Evolutionary conservation across 2,888 invertebrate species (phyloP).

Genomic region (Philereme transversata): DNA sequence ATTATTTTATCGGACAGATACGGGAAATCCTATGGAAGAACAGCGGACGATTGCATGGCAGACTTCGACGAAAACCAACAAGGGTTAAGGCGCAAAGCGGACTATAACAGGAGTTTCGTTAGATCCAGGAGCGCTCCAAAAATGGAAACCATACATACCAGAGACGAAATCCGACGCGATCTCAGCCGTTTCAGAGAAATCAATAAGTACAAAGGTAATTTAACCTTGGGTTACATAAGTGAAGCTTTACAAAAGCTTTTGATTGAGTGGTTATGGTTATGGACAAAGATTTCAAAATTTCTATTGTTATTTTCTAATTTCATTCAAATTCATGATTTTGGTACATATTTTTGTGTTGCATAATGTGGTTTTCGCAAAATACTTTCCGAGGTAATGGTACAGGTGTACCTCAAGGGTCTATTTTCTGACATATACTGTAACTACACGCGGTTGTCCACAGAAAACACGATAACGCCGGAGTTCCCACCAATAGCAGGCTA

Average conservation of each 20-base stretch:
- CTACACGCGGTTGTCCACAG: conserved; percentile 62
- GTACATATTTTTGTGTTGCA: not conserved
- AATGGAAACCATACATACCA: conserved; percentile 81
- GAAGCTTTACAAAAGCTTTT: conserved; percentile 21
- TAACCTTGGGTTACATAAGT: conserved; percentile 1
- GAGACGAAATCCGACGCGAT: conserved; percentile 81
- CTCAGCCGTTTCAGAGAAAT: conserved; percentile 80
- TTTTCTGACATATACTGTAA: conserved; percentile 22
- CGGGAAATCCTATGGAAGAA: conserved; percentile 83
- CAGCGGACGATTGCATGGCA: conserved; percentile 85
- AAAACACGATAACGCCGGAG: conserved; percentile 86
- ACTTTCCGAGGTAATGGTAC: not conserved
- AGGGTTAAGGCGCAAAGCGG: conserved; percentile 67
- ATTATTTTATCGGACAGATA: conserved; percentile 53
- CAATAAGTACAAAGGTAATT: conserved; percentile 80
- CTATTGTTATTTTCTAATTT: not conserved
- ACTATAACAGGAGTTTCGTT: conserved; percentile 71
- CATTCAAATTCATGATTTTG: not conserved
- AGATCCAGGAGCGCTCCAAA: conserved; percentile 83
- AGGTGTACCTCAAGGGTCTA: conserved; percentile 35
- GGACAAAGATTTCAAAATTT: not conserved
- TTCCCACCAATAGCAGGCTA: conserved; percentile 89
- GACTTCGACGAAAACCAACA: conserved; percentile 80
- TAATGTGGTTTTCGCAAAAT: not conserved
- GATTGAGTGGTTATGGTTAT: conserved; percentile 1